Conservation (phyloP, 2,113 vertebrate genomes). For the Myotis yumanensis region DNA sequence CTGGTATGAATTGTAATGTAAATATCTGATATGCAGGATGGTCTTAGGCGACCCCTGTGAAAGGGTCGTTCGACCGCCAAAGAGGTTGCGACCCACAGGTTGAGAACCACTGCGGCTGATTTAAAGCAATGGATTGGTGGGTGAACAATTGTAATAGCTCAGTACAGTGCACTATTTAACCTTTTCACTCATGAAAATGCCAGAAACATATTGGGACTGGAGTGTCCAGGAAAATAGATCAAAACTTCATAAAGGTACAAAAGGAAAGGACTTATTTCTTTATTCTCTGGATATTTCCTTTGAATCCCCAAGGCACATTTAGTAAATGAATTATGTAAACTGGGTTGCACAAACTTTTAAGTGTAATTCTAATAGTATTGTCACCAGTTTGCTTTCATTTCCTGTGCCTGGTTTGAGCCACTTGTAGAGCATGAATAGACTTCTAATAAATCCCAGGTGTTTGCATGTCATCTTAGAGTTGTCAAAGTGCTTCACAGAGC, state of each 20-base stretch:
- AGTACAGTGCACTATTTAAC: conserved; percentile 40
- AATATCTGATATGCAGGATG: too few species aligned
- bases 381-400: neutral
- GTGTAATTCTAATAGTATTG: neutral
- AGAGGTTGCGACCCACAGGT: too few species aligned
- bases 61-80: too few species aligned
- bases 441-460: neutral
- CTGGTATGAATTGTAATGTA: too few species aligned
- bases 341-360: neutral
- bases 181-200: conserved; percentile 34
- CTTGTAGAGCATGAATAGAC: neutral
- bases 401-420: neutral
- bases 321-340: neutral
- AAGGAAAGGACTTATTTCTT: conserved; percentile 34
- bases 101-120: neutral
- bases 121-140: conserved; percentile 6
- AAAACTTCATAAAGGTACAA: neutral
- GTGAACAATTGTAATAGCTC: conserved; percentile 41
- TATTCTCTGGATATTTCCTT: neutral
- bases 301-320: neutral
- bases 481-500: neutral
- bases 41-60: too few species aligned
- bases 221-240: conserved; percentile 12
- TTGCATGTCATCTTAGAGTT: neutral
- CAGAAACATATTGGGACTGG: neutral